A percentile compares a stretch with the other conserved stretches of the same genome.
These are phyloP conservation scores for Ataeniobius toweri DNA, from an alignment of 2,797 vertebrate species.

Conservation along the genomic window DNA sequence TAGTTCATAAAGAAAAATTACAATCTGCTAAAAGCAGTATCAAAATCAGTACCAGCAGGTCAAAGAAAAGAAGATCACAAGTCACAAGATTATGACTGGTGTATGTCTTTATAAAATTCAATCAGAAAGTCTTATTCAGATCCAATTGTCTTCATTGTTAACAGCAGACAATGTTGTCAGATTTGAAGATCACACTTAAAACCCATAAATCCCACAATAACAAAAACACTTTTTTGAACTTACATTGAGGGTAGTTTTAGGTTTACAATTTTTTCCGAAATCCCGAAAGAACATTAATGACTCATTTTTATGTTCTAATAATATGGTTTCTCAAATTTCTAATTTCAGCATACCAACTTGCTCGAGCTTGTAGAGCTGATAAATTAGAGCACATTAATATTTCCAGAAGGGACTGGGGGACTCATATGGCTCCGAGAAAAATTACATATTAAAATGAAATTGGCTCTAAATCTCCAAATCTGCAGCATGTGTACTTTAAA, in stretches of 20 bases:
- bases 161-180: background rate
- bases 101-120: background rate
- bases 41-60: background rate
- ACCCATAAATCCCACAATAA: background rate
- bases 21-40: background rate
- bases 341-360: background rate
- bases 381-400: background rate
- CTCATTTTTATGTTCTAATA: background rate
- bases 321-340: background rate
- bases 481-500: background rate
- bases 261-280: background rate
- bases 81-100: background rate
- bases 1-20: background rate
- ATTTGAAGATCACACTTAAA: background rate
- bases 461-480: background rate
- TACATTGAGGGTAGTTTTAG: background rate
- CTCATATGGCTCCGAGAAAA: background rate
- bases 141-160: background rate
- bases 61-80: background rate
- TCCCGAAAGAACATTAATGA: background rate
- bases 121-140: background rate
- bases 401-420: background rate
- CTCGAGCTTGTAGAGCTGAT: background rate
- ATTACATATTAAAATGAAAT: background rate
- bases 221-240: background rate